Evolutionary conservation across 1,140 invertebrate species (phyloP).

Genomic region (Heterodera schachtii): DNA sequence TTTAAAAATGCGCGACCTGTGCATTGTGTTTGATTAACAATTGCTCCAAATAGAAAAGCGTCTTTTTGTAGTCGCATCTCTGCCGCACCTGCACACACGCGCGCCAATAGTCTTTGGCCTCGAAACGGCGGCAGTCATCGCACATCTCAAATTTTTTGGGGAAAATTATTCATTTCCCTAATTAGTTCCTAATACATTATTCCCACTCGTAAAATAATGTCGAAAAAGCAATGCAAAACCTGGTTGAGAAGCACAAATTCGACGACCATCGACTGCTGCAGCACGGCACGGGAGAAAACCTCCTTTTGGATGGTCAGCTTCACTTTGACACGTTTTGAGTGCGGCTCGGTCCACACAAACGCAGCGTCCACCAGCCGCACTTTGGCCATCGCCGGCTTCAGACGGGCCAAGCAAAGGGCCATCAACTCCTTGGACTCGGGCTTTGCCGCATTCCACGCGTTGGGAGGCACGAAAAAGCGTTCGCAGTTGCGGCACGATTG

Average conservation of each 20-base stretch:
- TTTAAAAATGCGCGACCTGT: no score
- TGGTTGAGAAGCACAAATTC: slow-evolving; percentile 87
- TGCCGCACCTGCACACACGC: slow-evolving; percentile 76
- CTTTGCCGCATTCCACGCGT: slow-evolving; percentile 83
- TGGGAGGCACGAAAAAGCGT: slow-evolving; percentile 87
- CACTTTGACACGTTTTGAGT: slow-evolving; percentile 94
- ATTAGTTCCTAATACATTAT: no score
- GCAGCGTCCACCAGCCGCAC: slow-evolving; percentile 82
- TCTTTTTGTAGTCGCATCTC: slow-evolving; percentile 87
- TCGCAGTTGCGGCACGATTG: slow-evolving; percentile 67
- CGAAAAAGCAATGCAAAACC: slow-evolving; percentile 37
- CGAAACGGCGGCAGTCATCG: slow-evolving; percentile 89
- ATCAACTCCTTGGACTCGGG: slow-evolving; percentile 91
- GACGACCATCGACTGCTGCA: slow-evolving; percentile 87
- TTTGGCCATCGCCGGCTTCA: slow-evolving; percentile 84
- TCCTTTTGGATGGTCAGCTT: slow-evolving; percentile 96
- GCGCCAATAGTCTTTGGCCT: slow-evolving; percentile 97
- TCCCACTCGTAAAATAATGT: no score
- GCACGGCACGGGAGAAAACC: slow-evolving; percentile 71
- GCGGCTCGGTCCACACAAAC: slow-evolving; percentile 98
- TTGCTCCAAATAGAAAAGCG: slow-evolving; percentile 97
- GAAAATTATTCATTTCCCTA: no score
- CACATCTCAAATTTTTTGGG: slow-evolving; percentile 82
- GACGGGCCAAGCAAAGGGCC: slow-evolving; percentile 85
- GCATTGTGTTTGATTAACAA: slow-evolving; percentile 89